These are phyloP conservation scores for Drosophila miranda DNA, from an alignment of 1,140 invertebrate genomes.

Conservation along the genomic window DNA sequence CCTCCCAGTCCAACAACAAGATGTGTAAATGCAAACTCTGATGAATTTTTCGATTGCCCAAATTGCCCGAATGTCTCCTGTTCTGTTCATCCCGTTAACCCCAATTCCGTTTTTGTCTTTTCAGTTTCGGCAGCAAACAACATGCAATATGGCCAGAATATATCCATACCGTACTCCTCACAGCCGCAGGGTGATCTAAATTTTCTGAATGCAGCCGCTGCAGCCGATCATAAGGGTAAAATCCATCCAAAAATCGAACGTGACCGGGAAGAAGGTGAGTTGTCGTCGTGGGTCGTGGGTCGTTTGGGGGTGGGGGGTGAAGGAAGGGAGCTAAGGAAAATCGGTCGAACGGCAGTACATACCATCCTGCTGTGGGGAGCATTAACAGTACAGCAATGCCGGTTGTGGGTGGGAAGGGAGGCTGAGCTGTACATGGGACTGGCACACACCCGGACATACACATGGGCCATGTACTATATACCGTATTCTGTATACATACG, in stretches of 20 bases:
- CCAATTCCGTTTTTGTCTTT: slow-evolving; percentile 20
- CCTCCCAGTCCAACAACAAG: not conserved
- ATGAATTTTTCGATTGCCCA: not conserved
- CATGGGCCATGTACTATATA: not conserved
- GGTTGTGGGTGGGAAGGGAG: slow-evolving; percentile 70
- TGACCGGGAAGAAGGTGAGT: slow-evolving; percentile 82
- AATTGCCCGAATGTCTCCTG: not conserved
- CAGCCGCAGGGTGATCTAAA: slow-evolving; percentile 82
- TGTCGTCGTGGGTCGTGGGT: slow-evolving; percentile 12
- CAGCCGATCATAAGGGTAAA: slow-evolving; percentile 82
- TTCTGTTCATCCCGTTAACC: not conserved
- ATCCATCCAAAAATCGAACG: slow-evolving; percentile 83
- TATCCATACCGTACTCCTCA: slow-evolving; percentile 82
- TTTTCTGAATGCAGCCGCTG: slow-evolving; percentile 78
- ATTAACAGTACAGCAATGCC: not conserved
- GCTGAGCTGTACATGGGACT: slow-evolving; percentile 10
- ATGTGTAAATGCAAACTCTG: slow-evolving; percentile 29
- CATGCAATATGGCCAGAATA: slow-evolving; percentile 82
- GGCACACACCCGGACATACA: too few species aligned
- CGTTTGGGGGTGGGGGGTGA: too few species aligned
- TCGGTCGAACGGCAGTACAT: not conserved
- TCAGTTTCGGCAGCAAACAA: slow-evolving; percentile 81
- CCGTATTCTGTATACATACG: slow-evolving; percentile 27
- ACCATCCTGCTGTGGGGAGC: not conserved
- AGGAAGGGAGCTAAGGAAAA: too few species aligned